Percentiles rank a stretch among this genome's conserved stretches.
These are phyloP conservation scores for Pherbina coryleti DNA, from an alignment of 2,888 invertebrate genomes.

Conservation along the genomic window DNA sequence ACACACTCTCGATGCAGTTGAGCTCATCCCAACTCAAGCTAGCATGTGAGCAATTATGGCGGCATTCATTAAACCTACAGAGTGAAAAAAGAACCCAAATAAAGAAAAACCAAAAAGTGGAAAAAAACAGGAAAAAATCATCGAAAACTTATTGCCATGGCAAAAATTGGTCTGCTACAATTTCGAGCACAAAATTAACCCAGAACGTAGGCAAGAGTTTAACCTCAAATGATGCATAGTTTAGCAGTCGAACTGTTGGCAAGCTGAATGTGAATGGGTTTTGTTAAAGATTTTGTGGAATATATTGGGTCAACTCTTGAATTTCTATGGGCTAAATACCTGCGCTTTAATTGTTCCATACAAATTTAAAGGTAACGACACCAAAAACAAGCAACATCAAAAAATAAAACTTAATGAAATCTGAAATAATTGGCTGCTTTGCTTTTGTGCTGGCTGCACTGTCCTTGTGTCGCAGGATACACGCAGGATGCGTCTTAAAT, in stretches of 20 bases:
- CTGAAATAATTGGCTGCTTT: slow-evolving; percentile 5
- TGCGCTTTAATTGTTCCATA: not conserved
- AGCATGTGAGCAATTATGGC: slow-evolving; percentile 28
- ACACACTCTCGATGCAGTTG: not conserved
- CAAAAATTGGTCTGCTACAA: not conserved
- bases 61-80: slow-evolving; percentile 13
- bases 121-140: not conserved
- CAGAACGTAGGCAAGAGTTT: not conserved
- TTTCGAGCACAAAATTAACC: slow-evolving; percentile 19
- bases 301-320: not conserved
- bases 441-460: not conserved
- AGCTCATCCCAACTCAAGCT: not conserved
- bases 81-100: not conserved
- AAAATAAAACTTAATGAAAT: not conserved
- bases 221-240: not conserved
- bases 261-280: not conserved
- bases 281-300: not conserved
- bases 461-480: not conserved
- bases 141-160: not conserved
- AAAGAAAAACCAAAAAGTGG: not conserved
- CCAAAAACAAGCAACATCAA: not conserved
- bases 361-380: not conserved
- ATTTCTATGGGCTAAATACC: not conserved
- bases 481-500: slow-evolving; percentile 1
- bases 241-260: not conserved